Conservation (phyloP, 2,113 vertebrate genomes). For the Dascyllus trimaculatus region DNA sequence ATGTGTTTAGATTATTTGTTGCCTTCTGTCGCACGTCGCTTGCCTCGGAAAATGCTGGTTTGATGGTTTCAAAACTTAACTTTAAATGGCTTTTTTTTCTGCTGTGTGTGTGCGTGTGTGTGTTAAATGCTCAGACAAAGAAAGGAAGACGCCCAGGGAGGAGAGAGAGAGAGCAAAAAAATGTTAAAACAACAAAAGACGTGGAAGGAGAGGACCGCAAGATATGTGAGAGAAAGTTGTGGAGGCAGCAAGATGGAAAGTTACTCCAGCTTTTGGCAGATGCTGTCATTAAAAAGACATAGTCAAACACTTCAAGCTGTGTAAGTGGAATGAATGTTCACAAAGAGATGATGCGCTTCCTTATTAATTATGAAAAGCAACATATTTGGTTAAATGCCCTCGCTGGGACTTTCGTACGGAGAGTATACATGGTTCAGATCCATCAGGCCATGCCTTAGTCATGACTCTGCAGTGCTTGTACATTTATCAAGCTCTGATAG, state of each 20-base stretch:
- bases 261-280: constrained; percentile 9
- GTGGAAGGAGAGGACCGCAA: background rate
- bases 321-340: constrained; percentile 25
- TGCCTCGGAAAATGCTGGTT: no score
- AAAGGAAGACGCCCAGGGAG: no score
- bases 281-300: constrained; percentile 42
- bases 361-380: constrained; percentile 27
- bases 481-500: constrained; percentile 1
- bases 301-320: constrained; percentile 36
- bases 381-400: constrained; percentile 27
- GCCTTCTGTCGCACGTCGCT: no score
- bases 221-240: constrained; percentile 5
- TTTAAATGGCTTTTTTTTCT: no score
- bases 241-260: constrained; percentile 16
- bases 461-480: background rate
- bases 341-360: constrained; percentile 22
- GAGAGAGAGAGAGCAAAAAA: no score
- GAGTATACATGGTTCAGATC: background rate
- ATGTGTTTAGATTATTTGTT: no score
- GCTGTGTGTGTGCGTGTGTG: no score
- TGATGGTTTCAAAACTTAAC: no score
- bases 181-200: no score
- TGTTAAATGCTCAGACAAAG: no score
- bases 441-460: background rate
- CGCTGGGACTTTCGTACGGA: background rate